Percentiles rank a stretch among this genome's conserved stretches.
Conservation (phyloP, 2,797 vertebrate genomes). For the Crocodylus rhombifer region DNA sequence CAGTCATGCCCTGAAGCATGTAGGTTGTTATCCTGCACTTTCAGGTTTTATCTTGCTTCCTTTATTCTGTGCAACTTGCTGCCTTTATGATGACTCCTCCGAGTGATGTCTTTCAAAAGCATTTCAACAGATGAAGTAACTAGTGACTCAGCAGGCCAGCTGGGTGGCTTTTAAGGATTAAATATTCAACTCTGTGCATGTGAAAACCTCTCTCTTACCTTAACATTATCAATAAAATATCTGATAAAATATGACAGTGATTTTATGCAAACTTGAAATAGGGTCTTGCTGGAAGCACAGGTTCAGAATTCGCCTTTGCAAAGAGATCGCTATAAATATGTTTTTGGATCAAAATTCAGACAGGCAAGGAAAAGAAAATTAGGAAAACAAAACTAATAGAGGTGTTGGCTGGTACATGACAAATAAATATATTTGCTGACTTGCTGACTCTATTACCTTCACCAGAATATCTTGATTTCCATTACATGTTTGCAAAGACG, state of each 20-base stretch:
- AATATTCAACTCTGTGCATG: neutral
- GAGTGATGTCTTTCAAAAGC: neutral
- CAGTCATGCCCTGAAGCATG: neutral
- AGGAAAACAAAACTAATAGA: neutral
- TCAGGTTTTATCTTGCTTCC: neutral
- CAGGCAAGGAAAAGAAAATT: too few relatives aligned
- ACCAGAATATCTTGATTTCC: neutral
- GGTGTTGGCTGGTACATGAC: neutral
- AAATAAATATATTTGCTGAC: neutral
- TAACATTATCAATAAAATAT: neutral
- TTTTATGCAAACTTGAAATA: neutral
- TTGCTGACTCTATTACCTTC: too few relatives aligned
- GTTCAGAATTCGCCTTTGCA: neutral
- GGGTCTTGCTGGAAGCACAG: neutral
- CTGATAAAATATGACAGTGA: neutral
- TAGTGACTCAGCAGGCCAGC: neutral
- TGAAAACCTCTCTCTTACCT: neutral
- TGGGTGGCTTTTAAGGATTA: neutral
- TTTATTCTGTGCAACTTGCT: neutral
- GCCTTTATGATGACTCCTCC: neutral
- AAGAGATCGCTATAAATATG: neutral
- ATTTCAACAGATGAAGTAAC: too few relatives aligned
- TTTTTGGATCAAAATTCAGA: neutral
- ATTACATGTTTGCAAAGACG: neutral
- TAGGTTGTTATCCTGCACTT: neutral